Conservation (phyloP, 2,797 vertebrate genomes). For the Dryobates pubescens region DNA sequence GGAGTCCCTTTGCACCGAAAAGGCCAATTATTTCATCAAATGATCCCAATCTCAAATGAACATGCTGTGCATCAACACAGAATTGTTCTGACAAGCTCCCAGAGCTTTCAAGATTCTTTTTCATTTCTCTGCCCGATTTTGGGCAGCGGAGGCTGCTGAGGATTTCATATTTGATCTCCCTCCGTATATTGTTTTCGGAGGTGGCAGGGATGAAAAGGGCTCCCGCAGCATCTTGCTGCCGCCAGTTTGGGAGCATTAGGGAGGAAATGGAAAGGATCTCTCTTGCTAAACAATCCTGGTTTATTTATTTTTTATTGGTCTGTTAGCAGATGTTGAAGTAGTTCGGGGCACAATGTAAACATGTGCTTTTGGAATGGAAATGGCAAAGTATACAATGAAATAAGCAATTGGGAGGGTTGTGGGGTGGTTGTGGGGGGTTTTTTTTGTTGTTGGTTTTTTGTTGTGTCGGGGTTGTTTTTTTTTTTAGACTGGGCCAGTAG, state of each 20-base stretch:
- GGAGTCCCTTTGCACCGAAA: background rate
- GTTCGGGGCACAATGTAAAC: slow-evolving; percentile 61
- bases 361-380: slow-evolving; percentile 55
- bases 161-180: slow-evolving; percentile 18
- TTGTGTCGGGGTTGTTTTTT: too few relatives aligned
- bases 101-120: background rate
- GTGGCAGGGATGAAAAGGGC: background rate
- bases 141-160: background rate
- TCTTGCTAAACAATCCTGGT: slow-evolving; percentile 65
- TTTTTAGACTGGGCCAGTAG: background rate
- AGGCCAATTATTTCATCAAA: background rate
- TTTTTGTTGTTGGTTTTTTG: too few relatives aligned
- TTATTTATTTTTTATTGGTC: slow-evolving; percentile 77
- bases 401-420: background rate
- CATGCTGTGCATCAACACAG: background rate
- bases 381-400: background rate
- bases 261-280: slow-evolving; percentile 53
- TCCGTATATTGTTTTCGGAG: background rate
- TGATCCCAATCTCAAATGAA: background rate
- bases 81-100: background rate
- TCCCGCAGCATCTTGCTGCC: slow-evolving; percentile 43
- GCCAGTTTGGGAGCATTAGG: slow-evolving; percentile 42
- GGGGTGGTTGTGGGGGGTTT: background rate
- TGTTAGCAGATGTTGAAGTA: slow-evolving; percentile 75
- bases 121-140: background rate